phyloP scores from a whole-genome alignment of 92 coral and sea anemone genomes.

The Parazoanthus darwini region DNA sequence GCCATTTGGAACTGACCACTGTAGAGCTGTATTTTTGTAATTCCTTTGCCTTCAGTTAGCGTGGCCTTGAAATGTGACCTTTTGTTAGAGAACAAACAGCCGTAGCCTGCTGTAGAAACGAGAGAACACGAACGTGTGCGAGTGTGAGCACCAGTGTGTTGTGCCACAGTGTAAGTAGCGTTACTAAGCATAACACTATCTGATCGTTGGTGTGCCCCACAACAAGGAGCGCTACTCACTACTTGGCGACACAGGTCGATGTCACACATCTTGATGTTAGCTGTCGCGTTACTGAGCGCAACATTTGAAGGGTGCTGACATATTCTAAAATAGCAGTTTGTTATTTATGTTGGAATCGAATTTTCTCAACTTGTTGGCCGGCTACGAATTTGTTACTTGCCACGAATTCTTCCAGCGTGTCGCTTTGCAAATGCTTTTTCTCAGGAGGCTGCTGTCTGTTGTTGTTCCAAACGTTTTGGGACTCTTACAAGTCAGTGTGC shows the following conservation, averaged over 20 bases:
- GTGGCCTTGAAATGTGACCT: constrained; percentile 23
- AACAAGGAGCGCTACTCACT: background rate
- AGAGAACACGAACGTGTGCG: too few relatives aligned
- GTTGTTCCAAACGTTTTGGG: background rate
- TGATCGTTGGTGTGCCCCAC: background rate
- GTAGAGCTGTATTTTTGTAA: constrained; percentile 37
- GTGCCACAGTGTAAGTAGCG: background rate
- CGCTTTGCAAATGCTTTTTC: background rate
- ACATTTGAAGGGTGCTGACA: background rate
- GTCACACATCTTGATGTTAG: background rate
- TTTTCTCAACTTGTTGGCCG: background rate
- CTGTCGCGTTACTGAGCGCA: background rate
- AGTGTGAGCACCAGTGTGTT: too few relatives aligned
- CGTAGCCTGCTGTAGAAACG: background rate
- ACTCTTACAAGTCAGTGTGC: background rate
- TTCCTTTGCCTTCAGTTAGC: background rate
- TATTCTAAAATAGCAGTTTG: too few relatives aligned
- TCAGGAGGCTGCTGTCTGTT: background rate
- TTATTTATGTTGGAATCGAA: background rate
- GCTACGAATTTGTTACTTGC: background rate
- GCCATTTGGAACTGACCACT: constrained; percentile 31
- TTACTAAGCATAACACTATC: background rate
- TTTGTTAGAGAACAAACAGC: constrained; percentile 5
- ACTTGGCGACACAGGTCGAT: background rate
- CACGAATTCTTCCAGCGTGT: background rate